A percentile compares a stretch with the other conserved stretches of the same genome.
phyloP scores from a whole-genome alignment of 2,888 invertebrate genomes.

The Coenonympha arcania region DNA sequence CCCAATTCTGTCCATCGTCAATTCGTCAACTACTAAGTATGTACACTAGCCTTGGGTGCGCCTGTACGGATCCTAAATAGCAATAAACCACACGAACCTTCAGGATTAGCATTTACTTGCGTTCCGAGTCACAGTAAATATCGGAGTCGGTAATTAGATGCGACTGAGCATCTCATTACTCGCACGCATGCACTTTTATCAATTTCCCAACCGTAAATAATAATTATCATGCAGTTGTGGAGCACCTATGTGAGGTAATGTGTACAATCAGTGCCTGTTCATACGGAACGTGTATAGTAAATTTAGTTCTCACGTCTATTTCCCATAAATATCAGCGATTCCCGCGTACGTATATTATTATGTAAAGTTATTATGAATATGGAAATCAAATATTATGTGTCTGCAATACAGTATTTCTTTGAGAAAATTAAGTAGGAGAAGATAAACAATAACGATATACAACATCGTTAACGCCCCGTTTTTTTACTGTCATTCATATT shows the following conservation, averaged over 20 bases:
- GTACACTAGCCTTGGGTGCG: too few relatives aligned
- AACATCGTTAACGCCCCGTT: too few relatives aligned
- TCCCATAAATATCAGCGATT: constrained; percentile 1
- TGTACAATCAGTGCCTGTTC: constrained; percentile 1
- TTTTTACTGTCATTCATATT: too few relatives aligned
- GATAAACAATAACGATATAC: too few relatives aligned
- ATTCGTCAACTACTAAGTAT: too few relatives aligned
- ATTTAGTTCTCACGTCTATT: constrained; percentile 7
- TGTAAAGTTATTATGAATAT: not conserved
- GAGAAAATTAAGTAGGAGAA: too few relatives aligned
- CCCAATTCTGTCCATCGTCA: too few relatives aligned
- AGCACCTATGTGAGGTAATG: not conserved
- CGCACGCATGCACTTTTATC: constrained; percentile 16
- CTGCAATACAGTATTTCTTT: too few relatives aligned
- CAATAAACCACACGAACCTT: not conserved
- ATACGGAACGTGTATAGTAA: constrained; percentile 4
- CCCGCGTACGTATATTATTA: not conserved
- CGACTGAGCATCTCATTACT: constrained; percentile 10
- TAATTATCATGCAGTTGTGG: constrained; percentile 1
- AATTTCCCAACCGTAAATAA: constrained; percentile 18
- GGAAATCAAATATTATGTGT: too few relatives aligned
- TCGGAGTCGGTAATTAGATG: constrained; percentile 11
- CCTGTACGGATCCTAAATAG: not conserved
- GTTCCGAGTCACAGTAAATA: not conserved
- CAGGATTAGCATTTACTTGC: not conserved